Conservation (phyloP, 2,888 invertebrate genomes). For the Cataglyphis altisquamis region DNA sequence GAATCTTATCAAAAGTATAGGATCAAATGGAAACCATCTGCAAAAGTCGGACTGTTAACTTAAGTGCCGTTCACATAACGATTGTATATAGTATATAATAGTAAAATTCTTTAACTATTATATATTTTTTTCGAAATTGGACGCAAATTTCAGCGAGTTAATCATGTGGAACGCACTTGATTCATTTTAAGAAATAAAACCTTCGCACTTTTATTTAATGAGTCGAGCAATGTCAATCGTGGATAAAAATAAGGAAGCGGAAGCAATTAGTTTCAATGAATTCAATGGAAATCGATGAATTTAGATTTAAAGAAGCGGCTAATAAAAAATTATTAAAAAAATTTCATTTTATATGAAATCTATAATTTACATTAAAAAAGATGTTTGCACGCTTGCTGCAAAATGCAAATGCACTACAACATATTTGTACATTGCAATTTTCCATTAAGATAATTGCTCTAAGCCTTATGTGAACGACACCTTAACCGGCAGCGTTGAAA, state of each 20-base stretch:
- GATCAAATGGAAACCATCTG: constrained; percentile 5
- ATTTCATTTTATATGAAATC: not conserved
- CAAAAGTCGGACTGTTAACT: not conserved
- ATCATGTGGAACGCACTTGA: not conserved
- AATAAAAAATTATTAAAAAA: not conserved
- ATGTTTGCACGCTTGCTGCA: not conserved
- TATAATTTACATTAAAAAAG: not conserved
- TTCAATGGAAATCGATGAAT: not conserved
- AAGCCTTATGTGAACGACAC: constrained; percentile 19
- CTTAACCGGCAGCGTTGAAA: constrained; percentile 40
- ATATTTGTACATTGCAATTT: not conserved
- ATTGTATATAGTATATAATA: not conserved
- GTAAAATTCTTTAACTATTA: not conserved
- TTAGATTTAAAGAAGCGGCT: not conserved
- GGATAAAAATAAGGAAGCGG: no score
- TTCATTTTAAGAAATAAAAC: not conserved
- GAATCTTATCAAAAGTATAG: constrained; percentile 24
- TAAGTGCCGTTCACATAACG: constrained; percentile 25
- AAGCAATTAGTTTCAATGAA: not conserved
- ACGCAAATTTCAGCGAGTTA: no score
- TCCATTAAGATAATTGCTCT: not conserved
- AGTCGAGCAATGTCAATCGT: not conserved
- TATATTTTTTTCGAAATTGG: no score
- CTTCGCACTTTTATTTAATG: not conserved
- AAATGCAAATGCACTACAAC: not conserved